Percentiles rank a stretch among this genome's conserved stretches.
These are phyloP conservation scores for Strigamia maritima DNA, from an alignment of 2,888 invertebrate genomes.

Conservation along the genomic window DNA sequence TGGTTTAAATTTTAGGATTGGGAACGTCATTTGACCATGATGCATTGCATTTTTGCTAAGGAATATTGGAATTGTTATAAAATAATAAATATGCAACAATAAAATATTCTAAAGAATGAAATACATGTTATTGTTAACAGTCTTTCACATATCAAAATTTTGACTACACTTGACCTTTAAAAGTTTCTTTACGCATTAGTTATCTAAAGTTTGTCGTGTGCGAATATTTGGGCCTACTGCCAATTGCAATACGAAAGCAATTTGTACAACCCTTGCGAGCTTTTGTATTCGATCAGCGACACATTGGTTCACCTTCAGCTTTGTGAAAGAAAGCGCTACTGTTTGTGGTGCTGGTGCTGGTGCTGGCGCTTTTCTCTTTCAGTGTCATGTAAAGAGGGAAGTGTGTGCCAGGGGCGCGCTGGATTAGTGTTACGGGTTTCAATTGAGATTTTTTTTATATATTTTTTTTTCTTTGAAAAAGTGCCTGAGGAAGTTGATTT, in stretches of 20 bases:
- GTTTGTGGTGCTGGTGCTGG: not conserved
- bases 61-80: too few relatives aligned
- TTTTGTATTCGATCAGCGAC: constrained; percentile 17
- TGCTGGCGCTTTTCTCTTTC: not conserved
- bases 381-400: constrained; percentile 1
- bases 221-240: not conserved
- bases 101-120: too few relatives aligned
- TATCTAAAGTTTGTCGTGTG: not conserved
- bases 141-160: too few relatives aligned
- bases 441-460: not conserved
- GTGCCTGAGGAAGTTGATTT: not conserved
- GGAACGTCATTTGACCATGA: too few relatives aligned
- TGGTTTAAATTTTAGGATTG: too few relatives aligned
- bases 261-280: not conserved
- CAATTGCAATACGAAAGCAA: not conserved
- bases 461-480: not conserved
- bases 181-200: not conserved
- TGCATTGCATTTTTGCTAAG: too few relatives aligned
- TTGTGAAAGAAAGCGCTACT: not conserved
- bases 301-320: not conserved
- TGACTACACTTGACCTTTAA: too few relatives aligned
- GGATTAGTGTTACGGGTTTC: not conserved
- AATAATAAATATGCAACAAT: too few relatives aligned
- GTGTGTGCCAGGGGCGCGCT: not conserved
- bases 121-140: too few relatives aligned